Base-by-base conservation (phyloP, 2,888 invertebrate genomes). In the Metalampra italica region DNA sequence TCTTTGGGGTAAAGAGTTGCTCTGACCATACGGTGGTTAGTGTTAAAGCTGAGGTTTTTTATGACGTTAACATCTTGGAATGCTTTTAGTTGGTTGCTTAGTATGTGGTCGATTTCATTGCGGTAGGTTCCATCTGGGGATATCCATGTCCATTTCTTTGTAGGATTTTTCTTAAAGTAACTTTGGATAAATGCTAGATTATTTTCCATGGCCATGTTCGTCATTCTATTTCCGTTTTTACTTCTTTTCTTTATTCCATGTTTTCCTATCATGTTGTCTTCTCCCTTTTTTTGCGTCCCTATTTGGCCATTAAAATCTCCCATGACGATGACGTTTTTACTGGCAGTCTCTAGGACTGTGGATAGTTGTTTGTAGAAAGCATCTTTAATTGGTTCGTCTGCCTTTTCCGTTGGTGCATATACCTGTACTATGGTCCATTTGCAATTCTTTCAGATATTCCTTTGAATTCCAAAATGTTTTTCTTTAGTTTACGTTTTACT, bases 151-250 rank as follows among this genome's bases (percentile, higher is more conserved):
- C 56, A 56, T 43, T 14, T 46, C 1, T 29, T 40, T 8, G 22
- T 38, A 8, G 34, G 29, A 39, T 47, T 53, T 12, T 48, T 52
- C 13, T 54, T 54, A 7, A 49, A 54, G 9, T 34, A 50, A 0
- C 57, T 57, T 11, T 62, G 56, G 46, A 58, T 53, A 11, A 58
- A 53, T 14, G 41, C 5, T 7, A 60, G 37, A 7, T 58, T 57
- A 9, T 64, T 12, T 30, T 59, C 55, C 8, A 52, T 15, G 1
- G 63, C 56, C 39, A 51, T 56, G 8, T 59, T 36, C 14, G 61
- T 46, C 0, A 61, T 53, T 1, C 52, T 41, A 41, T 61, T 50
- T 1, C 57, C 60, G 41, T 55, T 53, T 9, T 43, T 14, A 22
- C 56, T 60, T 12, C 59, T 11, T 32, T 38, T 37, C 9, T 59